Base-by-base conservation (phyloP, 2,888 invertebrate species). In the Malthinus flaveolus region DNA sequence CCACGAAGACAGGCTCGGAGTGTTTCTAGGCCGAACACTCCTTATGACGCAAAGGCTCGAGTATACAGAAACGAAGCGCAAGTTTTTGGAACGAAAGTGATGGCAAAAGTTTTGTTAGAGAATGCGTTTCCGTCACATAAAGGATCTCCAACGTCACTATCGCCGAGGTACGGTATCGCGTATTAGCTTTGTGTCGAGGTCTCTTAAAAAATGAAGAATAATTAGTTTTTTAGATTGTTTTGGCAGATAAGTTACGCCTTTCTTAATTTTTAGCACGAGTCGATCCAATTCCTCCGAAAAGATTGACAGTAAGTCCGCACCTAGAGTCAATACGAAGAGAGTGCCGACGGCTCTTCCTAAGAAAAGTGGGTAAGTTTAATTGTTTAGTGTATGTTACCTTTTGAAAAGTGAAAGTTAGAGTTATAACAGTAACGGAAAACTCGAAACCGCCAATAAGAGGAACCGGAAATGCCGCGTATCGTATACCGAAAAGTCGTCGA, bases 381-480 rank as follows among this genome's bases (percentile, higher is more conserved):
- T 61, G 46, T 53, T 32, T 48, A 10, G 13, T 13, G 49, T 11
- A 8, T 32, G 44, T 59, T 57, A 50, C 59, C 39, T 56, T 64
- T 75, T 75, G n/a, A 76, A 81, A 82, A 35, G 82, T 78, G 68
- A 81, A 82, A 62, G 74, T 74, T 57, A 82, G 82, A 71, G 80
- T 82, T 45, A 66, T 70, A 59, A 66, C 68, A 66, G 68, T 72
- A 45, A 63, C 66, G 57, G 62, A 55, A 23, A 68, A 53, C 47
- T 64, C 65, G 12, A 68, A 67, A 49, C 61, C 51, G 32, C 53
- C 69, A 23, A 70, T 63, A 52, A 58, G 51, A 62, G 48, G 51
- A 39, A 37, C 54, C 6, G 35, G 46, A 10, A 11, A 49, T 44
- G 13, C 35, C 2, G 54, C 49, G 36, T 44, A 49, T 13, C 56